Conservation (phyloP, 2,888 invertebrate genomes). For the Nemotelus pantherinus region DNA sequence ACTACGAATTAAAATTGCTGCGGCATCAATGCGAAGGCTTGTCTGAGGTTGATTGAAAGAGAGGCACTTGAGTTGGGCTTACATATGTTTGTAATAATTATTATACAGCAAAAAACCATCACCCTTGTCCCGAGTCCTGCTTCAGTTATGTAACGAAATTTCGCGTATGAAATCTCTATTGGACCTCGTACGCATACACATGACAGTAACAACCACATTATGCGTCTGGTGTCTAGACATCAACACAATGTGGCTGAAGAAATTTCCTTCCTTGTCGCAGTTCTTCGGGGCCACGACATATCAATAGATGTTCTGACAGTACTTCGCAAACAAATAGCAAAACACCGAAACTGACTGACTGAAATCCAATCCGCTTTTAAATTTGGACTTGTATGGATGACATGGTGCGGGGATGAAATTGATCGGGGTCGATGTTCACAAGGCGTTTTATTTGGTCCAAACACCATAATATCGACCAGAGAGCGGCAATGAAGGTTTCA, state of each 20-base stretch:
- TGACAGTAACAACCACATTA: conserved; percentile 7
- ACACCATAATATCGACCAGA: conserved; percentile 36
- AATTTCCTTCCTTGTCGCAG: conserved; percentile 30
- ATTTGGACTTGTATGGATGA: conserved; percentile 27
- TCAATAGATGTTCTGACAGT: conserved; percentile 26
- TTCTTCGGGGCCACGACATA: neutral
- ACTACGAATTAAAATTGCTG: too few relatives aligned
- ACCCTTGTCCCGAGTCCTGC: conserved; percentile 15
- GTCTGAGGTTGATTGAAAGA: neutral
- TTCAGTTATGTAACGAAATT: conserved; percentile 48
- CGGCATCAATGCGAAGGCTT: too few relatives aligned
- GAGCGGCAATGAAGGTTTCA: conserved; percentile 13
- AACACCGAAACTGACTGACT: conserved; percentile 23
- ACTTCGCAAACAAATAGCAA: conserved; percentile 50
- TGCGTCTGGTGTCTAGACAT: conserved; percentile 49
- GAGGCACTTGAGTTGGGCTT: conserved; percentile 27
- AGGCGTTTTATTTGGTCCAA: conserved; percentile 49
- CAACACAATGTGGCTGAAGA: conserved; percentile 3
- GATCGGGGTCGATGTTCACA: conserved; percentile 32
- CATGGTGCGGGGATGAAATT: conserved; percentile 26
- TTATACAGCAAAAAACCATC: conserved; percentile 17
- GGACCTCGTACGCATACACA: neutral
- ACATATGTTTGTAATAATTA: conserved; percentile 48
- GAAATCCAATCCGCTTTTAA: conserved; percentile 35
- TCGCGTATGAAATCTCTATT: conserved; percentile 42